phyloP scores from a whole-genome alignment of 2,797 vertebrate genomes.

The Crenichthys baileyi region DNA sequence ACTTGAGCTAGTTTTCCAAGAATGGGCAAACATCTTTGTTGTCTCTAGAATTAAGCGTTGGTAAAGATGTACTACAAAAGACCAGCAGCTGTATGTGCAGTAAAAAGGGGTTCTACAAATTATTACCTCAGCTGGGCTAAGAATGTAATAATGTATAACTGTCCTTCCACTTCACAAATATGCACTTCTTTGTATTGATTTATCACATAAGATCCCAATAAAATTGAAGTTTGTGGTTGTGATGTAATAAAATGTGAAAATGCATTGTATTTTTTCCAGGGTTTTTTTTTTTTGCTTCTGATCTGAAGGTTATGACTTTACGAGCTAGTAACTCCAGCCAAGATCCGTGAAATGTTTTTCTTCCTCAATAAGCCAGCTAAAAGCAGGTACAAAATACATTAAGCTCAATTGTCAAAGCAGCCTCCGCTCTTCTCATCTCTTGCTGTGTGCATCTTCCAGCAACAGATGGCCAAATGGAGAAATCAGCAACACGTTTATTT shows the following conservation, averaged over 20 bases:
- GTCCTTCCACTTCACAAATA: too few species aligned
- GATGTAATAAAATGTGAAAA: background rate
- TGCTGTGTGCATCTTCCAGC: constrained; percentile 73
- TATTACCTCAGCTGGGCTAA: too few species aligned
- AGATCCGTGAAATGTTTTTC: constrained; percentile 26
- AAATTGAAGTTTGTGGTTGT: background rate
- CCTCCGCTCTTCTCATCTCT: constrained; percentile 32
- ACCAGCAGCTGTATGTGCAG: too few species aligned
- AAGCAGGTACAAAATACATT: constrained; percentile 56
- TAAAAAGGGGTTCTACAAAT: too few species aligned
- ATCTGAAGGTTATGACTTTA: constrained; percentile 11
- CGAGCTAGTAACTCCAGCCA: constrained; percentile 18
- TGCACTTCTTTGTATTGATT: too few species aligned
- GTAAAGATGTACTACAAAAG: too few species aligned
- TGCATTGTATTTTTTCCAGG: background rate
- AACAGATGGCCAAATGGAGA: constrained; percentile 81
- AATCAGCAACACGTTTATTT: constrained; percentile 82
- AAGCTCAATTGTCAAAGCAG: constrained; percentile 43
- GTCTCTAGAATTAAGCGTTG: too few species aligned
- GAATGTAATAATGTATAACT: too few species aligned
- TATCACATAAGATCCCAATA: too few species aligned
- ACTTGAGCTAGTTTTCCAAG: too few species aligned
- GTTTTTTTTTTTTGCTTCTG: constrained; percentile 20
- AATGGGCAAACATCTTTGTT: too few species aligned
- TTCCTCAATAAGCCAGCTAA: constrained; percentile 18